phyloP scores from a whole-genome alignment of 1,140 invertebrate species.

The Glomeris maerens region DNA sequence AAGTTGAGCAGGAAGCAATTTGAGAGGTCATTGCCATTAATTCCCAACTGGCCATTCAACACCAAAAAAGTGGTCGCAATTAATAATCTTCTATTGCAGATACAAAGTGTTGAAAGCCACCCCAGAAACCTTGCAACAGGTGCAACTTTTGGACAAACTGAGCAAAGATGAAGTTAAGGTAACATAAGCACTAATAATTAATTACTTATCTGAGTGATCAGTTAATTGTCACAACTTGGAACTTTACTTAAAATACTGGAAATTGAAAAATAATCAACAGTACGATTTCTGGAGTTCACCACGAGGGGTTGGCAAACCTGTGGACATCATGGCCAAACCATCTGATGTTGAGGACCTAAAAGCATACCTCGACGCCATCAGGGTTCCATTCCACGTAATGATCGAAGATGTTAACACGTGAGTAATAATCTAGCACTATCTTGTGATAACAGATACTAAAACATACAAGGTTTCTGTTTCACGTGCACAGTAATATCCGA shows the following conservation, averaged over 20 bases:
- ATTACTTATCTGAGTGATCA: background rate
- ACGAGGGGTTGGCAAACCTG: background rate
- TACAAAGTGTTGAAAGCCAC: background rate
- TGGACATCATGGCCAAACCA: background rate
- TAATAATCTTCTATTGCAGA: no score
- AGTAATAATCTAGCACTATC: no score
- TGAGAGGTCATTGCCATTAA: no score
- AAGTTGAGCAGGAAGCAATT: no score
- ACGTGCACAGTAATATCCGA: background rate
- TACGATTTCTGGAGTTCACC: background rate
- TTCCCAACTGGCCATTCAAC: no score
- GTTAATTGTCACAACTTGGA: background rate
- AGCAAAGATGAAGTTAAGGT: background rate
- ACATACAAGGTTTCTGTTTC: background rate
- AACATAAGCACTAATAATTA: background rate
- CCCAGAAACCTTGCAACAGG: background rate
- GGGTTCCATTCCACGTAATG: background rate
- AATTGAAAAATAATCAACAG: no score
- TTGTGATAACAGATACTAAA: background rate
- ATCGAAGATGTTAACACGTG: conserved; percentile 1
- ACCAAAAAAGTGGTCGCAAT: no score
- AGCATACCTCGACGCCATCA: background rate
- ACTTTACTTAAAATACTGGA: background rate
- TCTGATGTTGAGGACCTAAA: background rate
- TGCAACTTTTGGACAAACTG: background rate